Evolutionary conservation across 35 echinoderm and acorn worm species (phyloP).

Genomic region (Nesometra sesokonis): DNA sequence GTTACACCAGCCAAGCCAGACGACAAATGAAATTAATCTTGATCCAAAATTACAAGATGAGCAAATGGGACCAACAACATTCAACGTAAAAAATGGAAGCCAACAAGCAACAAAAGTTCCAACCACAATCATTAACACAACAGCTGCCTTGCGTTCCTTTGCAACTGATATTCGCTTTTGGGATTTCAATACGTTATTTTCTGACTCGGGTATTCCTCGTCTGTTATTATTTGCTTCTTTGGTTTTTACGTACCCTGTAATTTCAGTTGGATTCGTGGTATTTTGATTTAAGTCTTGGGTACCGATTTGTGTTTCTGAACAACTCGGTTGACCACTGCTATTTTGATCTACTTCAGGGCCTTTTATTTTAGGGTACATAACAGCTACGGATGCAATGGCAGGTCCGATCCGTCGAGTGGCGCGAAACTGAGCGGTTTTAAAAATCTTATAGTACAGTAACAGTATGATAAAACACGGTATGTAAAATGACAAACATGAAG

Average conservation of each 20-base stretch:
- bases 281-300: background rate
- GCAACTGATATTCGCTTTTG: conserved; percentile 80
- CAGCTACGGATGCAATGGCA: background rate
- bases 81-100: conserved; percentile 70
- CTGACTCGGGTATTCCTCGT: background rate
- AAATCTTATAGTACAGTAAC: conserved; percentile 94
- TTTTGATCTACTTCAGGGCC: background rate
- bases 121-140: conserved; percentile 74
- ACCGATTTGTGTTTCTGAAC: background rate
- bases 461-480: conserved; percentile 94
- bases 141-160: conserved; percentile 77
- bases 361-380: background rate
- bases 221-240: background rate
- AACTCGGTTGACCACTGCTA: background rate
- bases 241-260: background rate
- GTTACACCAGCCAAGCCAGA: conserved; percentile 78
- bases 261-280: background rate
- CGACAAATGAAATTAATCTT: conserved; percentile 38
- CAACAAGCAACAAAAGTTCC: conserved; percentile 84
- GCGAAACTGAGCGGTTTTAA: conserved; percentile 67
- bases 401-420: conserved; percentile 8
- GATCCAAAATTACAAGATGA: conserved; percentile 12
- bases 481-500: conserved; percentile 80
- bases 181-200: conserved; percentile 11
- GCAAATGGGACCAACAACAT: conserved; percentile 20